Conservation (phyloP, 53 echinoderm and acorn worm species). For the Astropecten irregularis region DNA sequence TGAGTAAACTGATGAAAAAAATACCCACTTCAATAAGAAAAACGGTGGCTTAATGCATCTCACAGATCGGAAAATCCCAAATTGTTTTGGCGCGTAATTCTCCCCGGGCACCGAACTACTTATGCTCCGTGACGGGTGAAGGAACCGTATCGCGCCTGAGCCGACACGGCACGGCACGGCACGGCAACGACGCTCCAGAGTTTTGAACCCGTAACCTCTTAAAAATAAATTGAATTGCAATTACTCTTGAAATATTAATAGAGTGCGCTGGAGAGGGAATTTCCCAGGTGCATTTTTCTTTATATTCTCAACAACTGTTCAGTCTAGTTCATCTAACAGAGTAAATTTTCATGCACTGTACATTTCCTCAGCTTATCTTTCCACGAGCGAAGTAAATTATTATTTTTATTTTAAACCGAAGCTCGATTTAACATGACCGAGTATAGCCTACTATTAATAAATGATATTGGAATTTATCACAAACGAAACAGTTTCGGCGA, state of each 20-base stretch:
- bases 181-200: neutral
- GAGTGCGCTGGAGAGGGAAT: neutral
- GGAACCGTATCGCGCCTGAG: neutral
- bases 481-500: no score
- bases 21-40: no score
- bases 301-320: neutral
- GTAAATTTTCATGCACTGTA: no score
- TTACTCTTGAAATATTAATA: conserved; percentile 17
- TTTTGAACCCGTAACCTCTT: conserved; percentile 1
- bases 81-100: conserved; percentile 17
- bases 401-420: no score
- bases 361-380: no score
- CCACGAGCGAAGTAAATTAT: no score
- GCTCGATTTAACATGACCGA: no score
- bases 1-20: conserved; percentile 4
- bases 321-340: no score
- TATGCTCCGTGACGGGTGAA: neutral
- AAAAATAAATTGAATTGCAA: conserved; percentile 2
- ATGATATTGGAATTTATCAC: no score
- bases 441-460: no score
- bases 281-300: neutral
- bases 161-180: conserved; percentile 12
- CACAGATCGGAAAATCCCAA: no score
- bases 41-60: no score
- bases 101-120: conserved; percentile 22